Percentiles rank a stretch among this genome's conserved stretches.
Conservation (phyloP, 2,888 invertebrate genomes). For the Odontothrips loti region DNA sequence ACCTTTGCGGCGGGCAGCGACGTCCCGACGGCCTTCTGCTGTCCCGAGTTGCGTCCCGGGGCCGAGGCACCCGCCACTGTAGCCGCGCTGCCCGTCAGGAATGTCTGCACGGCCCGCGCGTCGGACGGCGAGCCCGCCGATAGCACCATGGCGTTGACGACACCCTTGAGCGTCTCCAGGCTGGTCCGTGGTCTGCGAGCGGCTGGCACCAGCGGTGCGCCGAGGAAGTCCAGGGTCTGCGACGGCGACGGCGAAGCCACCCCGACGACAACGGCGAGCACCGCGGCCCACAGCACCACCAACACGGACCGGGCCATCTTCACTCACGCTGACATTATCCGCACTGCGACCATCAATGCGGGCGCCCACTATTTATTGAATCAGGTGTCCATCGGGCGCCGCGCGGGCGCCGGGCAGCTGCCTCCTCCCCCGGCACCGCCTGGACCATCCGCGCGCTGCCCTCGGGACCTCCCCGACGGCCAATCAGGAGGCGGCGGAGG, state of each 20-base stretch:
- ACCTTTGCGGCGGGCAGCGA: conserved; percentile 42
- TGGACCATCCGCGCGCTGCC: not conserved
- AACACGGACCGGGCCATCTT: not conserved
- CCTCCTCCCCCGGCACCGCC: not conserved
- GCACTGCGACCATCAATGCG: not conserved
- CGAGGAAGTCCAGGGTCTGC: conserved; percentile 11
- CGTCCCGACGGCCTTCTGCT: conserved; percentile 35
- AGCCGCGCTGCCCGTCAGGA: conserved; percentile 43
- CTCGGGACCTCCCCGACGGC: not conserved
- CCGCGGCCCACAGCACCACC: not conserved
- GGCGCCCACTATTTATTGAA: not conserved
- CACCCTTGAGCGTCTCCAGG: conserved; percentile 9
- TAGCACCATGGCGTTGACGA: not conserved
- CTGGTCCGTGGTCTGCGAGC: conserved; percentile 14
- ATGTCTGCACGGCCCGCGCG: conserved; percentile 44
- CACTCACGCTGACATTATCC: not conserved
- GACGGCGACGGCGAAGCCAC: not conserved
- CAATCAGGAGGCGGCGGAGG: not conserved
- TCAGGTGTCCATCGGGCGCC: no score
- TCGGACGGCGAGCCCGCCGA: conserved; percentile 23
- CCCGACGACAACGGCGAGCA: not conserved
- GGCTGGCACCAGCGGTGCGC: not conserved
- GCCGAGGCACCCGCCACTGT: conserved; percentile 40
- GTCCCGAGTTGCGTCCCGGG: conserved; percentile 44
- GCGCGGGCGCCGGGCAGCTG: no score